These are phyloP conservation scores for Melitaea cinxia DNA, from an alignment of 1,140 invertebrate species.

Conservation along the genomic window DNA sequence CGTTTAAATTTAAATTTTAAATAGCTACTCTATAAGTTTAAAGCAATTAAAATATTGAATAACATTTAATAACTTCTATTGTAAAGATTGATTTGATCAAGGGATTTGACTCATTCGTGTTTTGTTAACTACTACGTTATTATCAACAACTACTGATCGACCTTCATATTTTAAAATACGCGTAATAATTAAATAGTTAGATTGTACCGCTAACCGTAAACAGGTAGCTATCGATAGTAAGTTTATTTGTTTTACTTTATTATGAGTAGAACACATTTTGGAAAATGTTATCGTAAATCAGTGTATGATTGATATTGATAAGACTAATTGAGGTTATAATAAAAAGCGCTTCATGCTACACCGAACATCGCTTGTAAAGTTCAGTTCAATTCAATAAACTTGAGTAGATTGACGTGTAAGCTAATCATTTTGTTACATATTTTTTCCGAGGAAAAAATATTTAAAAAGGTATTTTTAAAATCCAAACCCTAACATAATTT, in stretches of 20 bases:
- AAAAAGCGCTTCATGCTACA: background rate
- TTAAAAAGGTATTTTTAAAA: conserved; percentile 2
- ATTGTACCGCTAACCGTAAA: too few relatives aligned
- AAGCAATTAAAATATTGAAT: too few relatives aligned
- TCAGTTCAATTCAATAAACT: conserved; percentile 24
- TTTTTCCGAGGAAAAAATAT: conserved; percentile 4
- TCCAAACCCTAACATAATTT: background rate
- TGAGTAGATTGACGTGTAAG: conserved; percentile 31
- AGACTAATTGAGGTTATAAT: background rate
- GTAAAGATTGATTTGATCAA: too few relatives aligned
- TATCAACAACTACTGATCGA: too few relatives aligned
- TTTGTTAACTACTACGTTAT: too few relatives aligned
- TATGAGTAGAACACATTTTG: background rate
- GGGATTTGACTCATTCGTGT: too few relatives aligned
- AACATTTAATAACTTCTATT: too few relatives aligned
- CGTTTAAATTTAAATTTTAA: too few relatives aligned
- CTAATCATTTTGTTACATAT: background rate
- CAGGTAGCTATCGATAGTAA: background rate
- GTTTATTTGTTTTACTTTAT: background rate
- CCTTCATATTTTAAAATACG: too few relatives aligned
- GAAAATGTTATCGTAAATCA: background rate
- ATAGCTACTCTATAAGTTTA: too few relatives aligned
- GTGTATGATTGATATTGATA: background rate
- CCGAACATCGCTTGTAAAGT: conserved; percentile 2
- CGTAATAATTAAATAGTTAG: too few relatives aligned